Evolutionary conservation across 2,113 vertebrate genomes (phyloP).

Genomic region (Dicentrarchus labrax): DNA sequence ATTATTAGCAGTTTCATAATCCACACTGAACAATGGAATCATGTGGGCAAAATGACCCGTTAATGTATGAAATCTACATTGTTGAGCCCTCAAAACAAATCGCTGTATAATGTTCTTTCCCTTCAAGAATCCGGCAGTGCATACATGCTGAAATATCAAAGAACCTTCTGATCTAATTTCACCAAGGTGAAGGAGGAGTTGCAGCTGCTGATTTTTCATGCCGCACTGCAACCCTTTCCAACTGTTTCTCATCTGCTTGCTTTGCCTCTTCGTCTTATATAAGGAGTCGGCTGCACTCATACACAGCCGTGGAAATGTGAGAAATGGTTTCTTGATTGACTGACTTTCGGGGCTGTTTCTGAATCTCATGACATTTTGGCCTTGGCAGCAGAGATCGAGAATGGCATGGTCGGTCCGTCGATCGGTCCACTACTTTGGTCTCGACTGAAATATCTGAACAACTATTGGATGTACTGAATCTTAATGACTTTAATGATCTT

Average conservation of each 20-base stretch:
- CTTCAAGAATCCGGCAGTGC: constrained; percentile 22
- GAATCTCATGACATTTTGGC: constrained; percentile 1
- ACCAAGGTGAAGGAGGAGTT: constrained; percentile 57
- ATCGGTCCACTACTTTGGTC: background rate
- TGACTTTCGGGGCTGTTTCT: background rate
- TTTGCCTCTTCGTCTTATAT: constrained; percentile 45
- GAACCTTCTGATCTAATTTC: constrained; percentile 59
- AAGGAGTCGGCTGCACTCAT: constrained; percentile 34
- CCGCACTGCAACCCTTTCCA: constrained; percentile 41
- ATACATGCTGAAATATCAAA: constrained; percentile 52
- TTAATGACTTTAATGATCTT: background rate
- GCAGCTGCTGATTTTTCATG: constrained; percentile 59
- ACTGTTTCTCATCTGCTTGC: constrained; percentile 56
- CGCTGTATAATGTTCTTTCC: constrained; percentile 15
- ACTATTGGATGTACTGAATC: background rate
- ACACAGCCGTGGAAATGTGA: constrained; percentile 33
- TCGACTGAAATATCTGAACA: background rate
- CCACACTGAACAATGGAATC: constrained; percentile 40
- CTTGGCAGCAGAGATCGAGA: background rate
- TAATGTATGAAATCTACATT: constrained; percentile 34
- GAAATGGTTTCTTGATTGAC: background rate
- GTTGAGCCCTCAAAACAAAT: background rate
- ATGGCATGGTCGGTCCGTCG: background rate
- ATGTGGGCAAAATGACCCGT: constrained; percentile 4
- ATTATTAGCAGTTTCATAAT: constrained; percentile 53